A percentile compares a stretch with the other conserved stretches of the same genome.
phyloP scores from a whole-genome alignment of 2,113 vertebrate genomes.

The Forbesichthys agassizii region DNA sequence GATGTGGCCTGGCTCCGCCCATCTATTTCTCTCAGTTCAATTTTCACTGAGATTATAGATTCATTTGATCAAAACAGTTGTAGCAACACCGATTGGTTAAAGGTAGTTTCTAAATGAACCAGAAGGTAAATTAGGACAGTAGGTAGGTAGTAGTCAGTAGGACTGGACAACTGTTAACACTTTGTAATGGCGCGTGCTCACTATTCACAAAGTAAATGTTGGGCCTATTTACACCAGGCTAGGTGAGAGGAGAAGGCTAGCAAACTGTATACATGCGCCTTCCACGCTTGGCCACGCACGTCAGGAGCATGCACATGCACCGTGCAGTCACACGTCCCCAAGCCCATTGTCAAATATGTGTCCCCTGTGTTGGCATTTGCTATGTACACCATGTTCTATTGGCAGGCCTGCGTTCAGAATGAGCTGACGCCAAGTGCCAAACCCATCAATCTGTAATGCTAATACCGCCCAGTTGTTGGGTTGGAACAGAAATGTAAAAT shows the following conservation, averaged over 20 bases:
- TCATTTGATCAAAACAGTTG: too few species aligned
- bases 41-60: too few species aligned
- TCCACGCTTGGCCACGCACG: conserved; percentile 9
- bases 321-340: conserved; percentile 14
- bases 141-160: too few species aligned
- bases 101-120: too few species aligned
- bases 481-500: conserved; percentile 34
- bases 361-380: conserved; percentile 38
- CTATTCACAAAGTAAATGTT: background rate
- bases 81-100: too few species aligned
- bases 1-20: background rate
- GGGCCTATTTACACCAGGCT: background rate
- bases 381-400: conserved; percentile 27
- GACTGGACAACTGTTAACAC: too few species aligned
- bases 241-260: conserved; percentile 11
- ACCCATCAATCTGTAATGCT: conserved; percentile 28
- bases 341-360: conserved; percentile 36
- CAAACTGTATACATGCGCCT: background rate
- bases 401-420: conserved; percentile 3
- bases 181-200: too few species aligned
- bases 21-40: too few species aligned
- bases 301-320: conserved; percentile 25
- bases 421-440: background rate
- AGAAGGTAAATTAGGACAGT: too few species aligned
- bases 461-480: conserved; percentile 12